A percentile compares a stretch with the other conserved stretches of the same genome.
These are phyloP conservation scores for Drosophila infuscata DNA, from an alignment of 2,888 invertebrate genomes.

Conservation along the genomic window DNA sequence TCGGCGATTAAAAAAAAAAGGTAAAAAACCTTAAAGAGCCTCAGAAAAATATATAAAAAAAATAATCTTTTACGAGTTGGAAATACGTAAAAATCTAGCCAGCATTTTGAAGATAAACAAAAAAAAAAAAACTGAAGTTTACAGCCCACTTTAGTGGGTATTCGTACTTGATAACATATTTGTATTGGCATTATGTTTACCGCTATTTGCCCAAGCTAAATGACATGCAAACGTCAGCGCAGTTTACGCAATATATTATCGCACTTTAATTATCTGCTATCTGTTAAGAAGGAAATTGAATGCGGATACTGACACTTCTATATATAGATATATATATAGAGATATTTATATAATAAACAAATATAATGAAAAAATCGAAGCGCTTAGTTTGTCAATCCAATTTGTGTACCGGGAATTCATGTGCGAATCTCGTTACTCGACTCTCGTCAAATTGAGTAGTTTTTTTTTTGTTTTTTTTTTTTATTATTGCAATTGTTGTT, in stretches of 20 bases:
- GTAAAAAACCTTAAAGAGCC: neutral
- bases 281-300: conserved; percentile 31
- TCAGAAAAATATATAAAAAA: neutral
- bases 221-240: conserved; percentile 44
- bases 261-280: conserved; percentile 51
- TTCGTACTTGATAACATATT: conserved; percentile 27
- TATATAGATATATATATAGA: neutral
- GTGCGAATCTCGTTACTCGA: neutral
- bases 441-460: neutral
- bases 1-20: neutral
- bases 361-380: neutral
- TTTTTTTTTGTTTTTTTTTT: neutral
- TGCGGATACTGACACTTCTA: neutral
- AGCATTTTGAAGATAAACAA: neutral
- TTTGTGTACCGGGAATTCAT: neutral
- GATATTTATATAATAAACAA: neutral
- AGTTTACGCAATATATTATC: conserved; percentile 54
- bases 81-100: neutral
- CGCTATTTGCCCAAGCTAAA: conserved; percentile 40
- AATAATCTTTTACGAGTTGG: neutral
- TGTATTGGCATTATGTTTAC: conserved; percentile 41
- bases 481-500: neutral
- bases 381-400: neutral
- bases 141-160: neutral
- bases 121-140: neutral